These are phyloP conservation scores for Xenentodon cancila DNA, from an alignment of 2,797 vertebrate genomes.

Conservation along the genomic window DNA sequence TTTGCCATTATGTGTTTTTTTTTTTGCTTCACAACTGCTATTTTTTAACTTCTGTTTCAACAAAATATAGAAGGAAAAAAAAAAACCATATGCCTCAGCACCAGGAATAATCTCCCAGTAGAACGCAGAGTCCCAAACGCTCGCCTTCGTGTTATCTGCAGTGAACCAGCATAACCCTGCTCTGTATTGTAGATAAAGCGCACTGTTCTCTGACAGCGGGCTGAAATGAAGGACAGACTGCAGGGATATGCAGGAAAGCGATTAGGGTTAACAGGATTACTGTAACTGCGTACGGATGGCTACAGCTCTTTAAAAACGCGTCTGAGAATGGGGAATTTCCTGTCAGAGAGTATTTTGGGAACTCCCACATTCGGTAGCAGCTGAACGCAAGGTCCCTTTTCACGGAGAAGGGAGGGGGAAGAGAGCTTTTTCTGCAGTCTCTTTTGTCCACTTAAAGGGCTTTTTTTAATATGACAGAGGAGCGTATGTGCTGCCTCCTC, in stretches of 20 bases:
- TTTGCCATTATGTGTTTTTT: neutral
- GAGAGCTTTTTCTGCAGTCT: conserved; percentile 45
- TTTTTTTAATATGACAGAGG: conserved; percentile 32
- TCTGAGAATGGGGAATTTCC: conserved; percentile 85
- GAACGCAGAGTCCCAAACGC: conserved; percentile 38
- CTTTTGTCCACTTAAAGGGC: conserved; percentile 42
- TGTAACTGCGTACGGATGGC: conserved; percentile 70
- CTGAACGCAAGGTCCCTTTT: conserved; percentile 43
- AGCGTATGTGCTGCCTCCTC: conserved; percentile 45
- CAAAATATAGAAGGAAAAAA: conserved; percentile 21
- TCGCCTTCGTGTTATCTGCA: conserved; percentile 52
- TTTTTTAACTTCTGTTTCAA: conserved; percentile 9
- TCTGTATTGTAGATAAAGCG: conserved; percentile 46
- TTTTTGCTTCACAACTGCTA: conserved; percentile 1
- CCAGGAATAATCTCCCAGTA: conserved; percentile 39
- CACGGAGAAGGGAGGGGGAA: conserved; percentile 4
- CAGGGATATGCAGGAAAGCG: conserved; percentile 73
- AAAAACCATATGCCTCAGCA: conserved; percentile 11
- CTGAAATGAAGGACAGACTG: conserved; percentile 54
- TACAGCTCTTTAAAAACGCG: conserved; percentile 71
- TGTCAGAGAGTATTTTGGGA: conserved; percentile 81
- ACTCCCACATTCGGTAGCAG: conserved; percentile 77
- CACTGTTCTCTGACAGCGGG: conserved; percentile 37
- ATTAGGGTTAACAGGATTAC: conserved; percentile 84
- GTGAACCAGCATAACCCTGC: conserved; percentile 47